Evolutionary conservation across 64 coral and sea anemone genomes (phyloP).

Genomic region (Astreopora myriophthalma): DNA sequence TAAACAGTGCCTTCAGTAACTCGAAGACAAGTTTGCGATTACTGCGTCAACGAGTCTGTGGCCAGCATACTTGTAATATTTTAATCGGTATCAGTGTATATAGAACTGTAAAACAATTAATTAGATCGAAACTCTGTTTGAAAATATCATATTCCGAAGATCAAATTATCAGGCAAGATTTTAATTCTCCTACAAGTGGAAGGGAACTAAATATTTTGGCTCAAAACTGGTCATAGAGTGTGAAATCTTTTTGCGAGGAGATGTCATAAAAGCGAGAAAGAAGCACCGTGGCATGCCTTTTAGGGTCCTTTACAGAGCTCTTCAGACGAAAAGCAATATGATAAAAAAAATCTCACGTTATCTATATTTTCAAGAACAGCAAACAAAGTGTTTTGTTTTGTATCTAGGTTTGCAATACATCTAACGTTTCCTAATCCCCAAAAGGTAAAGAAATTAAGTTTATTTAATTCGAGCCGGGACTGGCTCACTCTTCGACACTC

Average conservation of each 20-base stretch:
- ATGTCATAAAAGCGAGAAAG: neutral
- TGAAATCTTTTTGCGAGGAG: neutral
- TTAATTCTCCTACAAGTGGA: neutral
- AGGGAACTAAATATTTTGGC: neutral
- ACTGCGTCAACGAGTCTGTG: conserved; percentile 25
- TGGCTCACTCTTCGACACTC: no score
- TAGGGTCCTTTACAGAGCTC: neutral
- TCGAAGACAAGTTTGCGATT: neutral
- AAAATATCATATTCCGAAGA: neutral
- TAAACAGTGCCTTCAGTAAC: conserved; percentile 8
- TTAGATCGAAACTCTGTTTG: neutral
- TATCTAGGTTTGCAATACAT: neutral
- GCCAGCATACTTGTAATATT: neutral
- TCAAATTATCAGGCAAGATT: neutral
- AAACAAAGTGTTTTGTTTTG: conserved; percentile 50
- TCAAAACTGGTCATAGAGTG: neutral
- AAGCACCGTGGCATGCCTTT: neutral
- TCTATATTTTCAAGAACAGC: conserved; percentile 17
- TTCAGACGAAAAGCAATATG: neutral
- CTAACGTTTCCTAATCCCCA: neutral
- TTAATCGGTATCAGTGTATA: neutral
- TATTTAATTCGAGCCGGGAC: neutral
- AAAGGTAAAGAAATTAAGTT: neutral
- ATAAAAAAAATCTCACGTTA: neutral
- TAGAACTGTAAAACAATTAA: neutral